Evolutionary conservation across 2,797 vertebrate species (phyloP), one percentile per base, ranked within the genome.

Genomic region (Sebastes aleutianus): DNA sequence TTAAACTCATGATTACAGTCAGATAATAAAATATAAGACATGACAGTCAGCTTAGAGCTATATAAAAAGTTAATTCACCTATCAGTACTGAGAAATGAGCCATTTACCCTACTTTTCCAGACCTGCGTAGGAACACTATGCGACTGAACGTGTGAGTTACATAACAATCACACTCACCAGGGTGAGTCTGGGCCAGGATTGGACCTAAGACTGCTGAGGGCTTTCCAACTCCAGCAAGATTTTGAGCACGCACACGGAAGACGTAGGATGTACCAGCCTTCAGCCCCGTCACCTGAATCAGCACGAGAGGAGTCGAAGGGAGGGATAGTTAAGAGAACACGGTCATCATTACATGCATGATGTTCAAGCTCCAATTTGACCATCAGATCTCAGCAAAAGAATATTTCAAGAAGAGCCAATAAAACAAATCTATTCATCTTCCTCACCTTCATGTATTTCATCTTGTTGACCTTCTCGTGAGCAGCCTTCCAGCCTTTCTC

Each of bases 161-260:
- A 34, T 75, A 85, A 86, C 20, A 66, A 58, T 82, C 80, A 74
- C 80, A 86, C 96, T 84, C 77, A 99, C 99, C 98, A 95, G 97
- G 96, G 39, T 84, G 95, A 58, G 97, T 99, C 94, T 98, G 96
- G 85, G 98, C 97, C 79, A 96, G 39, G 26, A 99, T 88, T 39
- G 98, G 96, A 61, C 97, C 97, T 1, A 97, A 95, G 13, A 91
- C 63, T 29, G 96, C 93, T 3, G 98, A 99, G 0, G 96, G 89
- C 70, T 95, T 96, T 85, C 99, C 98, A 9, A 99, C 98, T 10
- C 99, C 99, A 3, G 95, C 97, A 65, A 98, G 95, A 92, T 99
- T 99, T 86, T 96, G 87, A 82, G 98, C 98, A 50, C 97, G 94
- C 70, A 98, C 96, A 0, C 97, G 96, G 85, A 99, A 97, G 76